Evolutionary conservation across 2,113 vertebrate genomes (phyloP).

Genomic region (Nyctibius bracteatus): DNA sequence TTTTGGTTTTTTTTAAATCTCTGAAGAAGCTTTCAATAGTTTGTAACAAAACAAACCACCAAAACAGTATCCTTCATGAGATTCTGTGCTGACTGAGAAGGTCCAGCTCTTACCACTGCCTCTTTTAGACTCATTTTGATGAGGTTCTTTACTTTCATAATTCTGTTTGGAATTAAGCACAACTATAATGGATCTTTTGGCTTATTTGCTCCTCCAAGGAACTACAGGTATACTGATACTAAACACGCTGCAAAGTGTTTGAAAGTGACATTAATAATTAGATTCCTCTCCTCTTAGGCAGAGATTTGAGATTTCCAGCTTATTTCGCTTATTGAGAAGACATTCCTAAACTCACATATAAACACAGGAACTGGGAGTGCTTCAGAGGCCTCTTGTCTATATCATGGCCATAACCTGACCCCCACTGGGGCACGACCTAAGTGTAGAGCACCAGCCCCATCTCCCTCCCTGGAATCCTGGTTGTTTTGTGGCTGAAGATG

Average conservation of each 20-base stretch:
- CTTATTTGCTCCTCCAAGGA: background rate
- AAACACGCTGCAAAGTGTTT: background rate
- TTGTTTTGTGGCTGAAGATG: background rate
- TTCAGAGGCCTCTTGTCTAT: background rate
- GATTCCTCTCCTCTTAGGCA: background rate
- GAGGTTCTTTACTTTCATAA: background rate
- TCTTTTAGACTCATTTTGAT: background rate
- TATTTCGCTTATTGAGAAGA: background rate
- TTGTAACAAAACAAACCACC: background rate
- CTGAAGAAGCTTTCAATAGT: background rate
- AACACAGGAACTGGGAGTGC: background rate
- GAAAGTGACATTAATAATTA: background rate
- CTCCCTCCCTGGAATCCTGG: background rate
- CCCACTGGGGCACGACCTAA: background rate
- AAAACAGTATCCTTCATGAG: background rate
- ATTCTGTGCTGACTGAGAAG: background rate
- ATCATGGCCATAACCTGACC: background rate
- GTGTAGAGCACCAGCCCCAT: rapidly evolving
- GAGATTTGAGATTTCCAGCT: background rate
- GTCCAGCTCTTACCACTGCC: background rate
- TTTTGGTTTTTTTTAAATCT: background rate
- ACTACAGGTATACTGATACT: background rate
- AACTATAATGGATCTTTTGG: background rate
- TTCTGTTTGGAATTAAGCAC: background rate
- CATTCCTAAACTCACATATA: background rate